Base-by-base conservation (phyloP, 2,797 vertebrate genomes). In the Molossus alvarezi region DNA sequence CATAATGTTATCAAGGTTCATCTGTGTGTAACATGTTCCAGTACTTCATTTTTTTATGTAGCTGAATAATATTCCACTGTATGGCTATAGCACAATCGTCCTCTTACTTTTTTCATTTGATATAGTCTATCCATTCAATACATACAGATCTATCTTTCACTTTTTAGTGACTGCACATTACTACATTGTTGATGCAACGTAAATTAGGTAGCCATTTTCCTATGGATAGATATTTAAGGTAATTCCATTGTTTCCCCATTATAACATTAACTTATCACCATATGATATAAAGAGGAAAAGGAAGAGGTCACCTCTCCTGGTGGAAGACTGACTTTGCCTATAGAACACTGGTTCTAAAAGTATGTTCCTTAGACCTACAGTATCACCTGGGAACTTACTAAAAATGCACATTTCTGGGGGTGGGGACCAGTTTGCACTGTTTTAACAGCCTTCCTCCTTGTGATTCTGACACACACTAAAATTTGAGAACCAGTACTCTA, bases 391-490 rank as follows among this genome's bases (percentile, higher is more conserved):
- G 25, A 82, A 75, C n/a, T 80, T 95, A 18, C 41, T 71, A 83
- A 33, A 86, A 96, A 89, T 82, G 57, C 5, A 83, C 37, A 75
- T 94, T 80, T 41, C 15, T 79, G 27, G 48, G 53, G 15, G 21
- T 92, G 45, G n/a, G n/a, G 23, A 37, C 55, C 29, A 81, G 11
- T 21, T 2, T 25, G 76, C 33, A 67, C 11, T 41, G 53, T 86
- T 91, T 97, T 45, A 57, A 76, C 3, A 90, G 57, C 3, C 14
- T 1, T 87, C 57, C 60, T 76, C 73, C 33, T 77, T 29, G 21
- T 88, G 29, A 97, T 91, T 86, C 37, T 89, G 20, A 71, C 18
- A 76, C 21, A 23, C 6, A 79, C 41, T 95, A 92, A 92, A 75
- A 95, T 77, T 81, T 92, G 67, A 73, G 25, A 60, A 58, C 18